A percentile compares a stretch with the other conserved stretches of the same genome.
phyloP scores from a whole-genome alignment of 2,888 invertebrate species.

The Sipha maydis region DNA sequence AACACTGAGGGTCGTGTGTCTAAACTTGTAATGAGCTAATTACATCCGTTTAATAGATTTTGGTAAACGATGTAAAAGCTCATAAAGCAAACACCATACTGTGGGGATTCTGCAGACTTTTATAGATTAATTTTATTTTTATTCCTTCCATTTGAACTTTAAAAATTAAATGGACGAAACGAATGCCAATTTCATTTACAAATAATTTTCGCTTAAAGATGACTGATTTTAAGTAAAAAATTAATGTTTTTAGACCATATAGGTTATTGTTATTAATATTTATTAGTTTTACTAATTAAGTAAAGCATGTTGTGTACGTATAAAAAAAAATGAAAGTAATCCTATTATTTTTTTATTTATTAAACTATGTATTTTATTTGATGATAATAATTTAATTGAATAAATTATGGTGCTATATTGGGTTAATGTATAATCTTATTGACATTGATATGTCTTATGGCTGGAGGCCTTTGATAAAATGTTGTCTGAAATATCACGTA shows the following conservation, averaged over 20 bases:
- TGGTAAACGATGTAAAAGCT: conserved; percentile 18
- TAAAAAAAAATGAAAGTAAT: no score
- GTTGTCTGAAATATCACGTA: no score
- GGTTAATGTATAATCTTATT: no score
- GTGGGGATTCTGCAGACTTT: background rate
- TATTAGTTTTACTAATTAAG: background rate
- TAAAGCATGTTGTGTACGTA: background rate
- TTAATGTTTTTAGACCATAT: background rate
- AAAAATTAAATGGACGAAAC: background rate
- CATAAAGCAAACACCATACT: background rate
- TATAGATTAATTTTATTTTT: background rate
- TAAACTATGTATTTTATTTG: no score
- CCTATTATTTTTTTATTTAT: no score
- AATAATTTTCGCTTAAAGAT: background rate
- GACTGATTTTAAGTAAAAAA: background rate
- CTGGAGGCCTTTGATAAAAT: no score
- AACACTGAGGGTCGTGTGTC: conserved; percentile 15
- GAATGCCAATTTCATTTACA: background rate
- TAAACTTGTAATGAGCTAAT: conserved; percentile 36
- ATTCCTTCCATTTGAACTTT: background rate
- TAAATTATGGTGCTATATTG: no score
- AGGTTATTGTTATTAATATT: background rate
- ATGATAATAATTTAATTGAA: no score
- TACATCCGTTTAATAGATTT: conserved; percentile 30
- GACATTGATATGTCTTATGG: no score